Conservation (phyloP, 2,113 vertebrate genomes). For the mouse (Mus musculus) region DNA sequence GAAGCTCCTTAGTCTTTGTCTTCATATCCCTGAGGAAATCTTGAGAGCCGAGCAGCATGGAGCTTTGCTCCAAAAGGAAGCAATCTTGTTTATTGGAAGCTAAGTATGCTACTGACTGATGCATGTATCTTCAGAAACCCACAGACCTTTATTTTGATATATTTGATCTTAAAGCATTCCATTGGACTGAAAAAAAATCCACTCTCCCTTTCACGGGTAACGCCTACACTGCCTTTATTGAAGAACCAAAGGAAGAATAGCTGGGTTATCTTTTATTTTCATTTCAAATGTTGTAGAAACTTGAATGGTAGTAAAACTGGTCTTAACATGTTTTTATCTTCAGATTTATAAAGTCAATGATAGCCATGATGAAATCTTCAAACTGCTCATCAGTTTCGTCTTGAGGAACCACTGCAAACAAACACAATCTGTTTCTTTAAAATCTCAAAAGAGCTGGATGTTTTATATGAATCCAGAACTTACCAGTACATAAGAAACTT, state of each 20-base stretch:
- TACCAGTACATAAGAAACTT: neutral
- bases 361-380: neutral
- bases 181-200: neutral
- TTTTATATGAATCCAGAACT: constrained; percentile 1
- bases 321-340: constrained; percentile 6
- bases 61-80: too few species aligned
- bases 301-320: constrained; percentile 36
- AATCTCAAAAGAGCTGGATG: neutral
- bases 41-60: too few species aligned
- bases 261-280: neutral
- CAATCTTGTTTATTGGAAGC: neutral
- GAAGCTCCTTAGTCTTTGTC: neutral
- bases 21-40: neutral
- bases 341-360: constrained; percentile 2
- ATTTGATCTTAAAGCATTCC: neutral
- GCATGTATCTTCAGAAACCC: neutral
- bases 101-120: neutral
- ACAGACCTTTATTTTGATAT: neutral
- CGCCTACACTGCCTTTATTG: neutral
- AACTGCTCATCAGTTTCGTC: neutral
- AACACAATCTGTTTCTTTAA: neutral
- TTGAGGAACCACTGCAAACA: neutral
- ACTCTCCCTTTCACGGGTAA: neutral
- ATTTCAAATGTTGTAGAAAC: constrained; percentile 19
- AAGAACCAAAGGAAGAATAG: neutral